Percentiles rank a stretch among this genome's conserved stretches.
Evolutionary conservation across 2,113 vertebrate genomes (phyloP).

Genomic region (Apistogramma diplotaenia): DNA sequence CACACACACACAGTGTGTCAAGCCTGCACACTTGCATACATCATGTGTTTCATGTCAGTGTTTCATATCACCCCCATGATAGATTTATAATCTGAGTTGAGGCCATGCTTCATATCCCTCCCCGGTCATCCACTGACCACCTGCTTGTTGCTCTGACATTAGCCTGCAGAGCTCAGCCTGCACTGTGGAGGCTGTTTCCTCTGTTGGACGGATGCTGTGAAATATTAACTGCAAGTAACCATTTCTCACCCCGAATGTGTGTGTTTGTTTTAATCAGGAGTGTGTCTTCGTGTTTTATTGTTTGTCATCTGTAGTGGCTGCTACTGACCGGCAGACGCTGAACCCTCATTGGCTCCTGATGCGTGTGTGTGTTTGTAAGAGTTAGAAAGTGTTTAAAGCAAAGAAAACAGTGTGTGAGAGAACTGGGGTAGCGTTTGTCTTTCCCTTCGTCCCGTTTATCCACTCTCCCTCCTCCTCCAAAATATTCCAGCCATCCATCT

Average conservation of each 20-base stretch:
- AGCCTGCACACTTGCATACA: slow-evolving; percentile 50
- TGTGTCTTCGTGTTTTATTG: background rate
- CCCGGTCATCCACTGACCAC: slow-evolving; percentile 37
- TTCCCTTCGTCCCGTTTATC: too few species aligned
- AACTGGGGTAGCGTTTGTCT: too few species aligned
- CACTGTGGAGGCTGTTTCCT: background rate
- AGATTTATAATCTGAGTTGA: slow-evolving; percentile 53
- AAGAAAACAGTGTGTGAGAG: too few species aligned
- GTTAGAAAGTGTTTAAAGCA: background rate
- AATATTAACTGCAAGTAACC: background rate
- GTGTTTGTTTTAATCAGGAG: background rate
- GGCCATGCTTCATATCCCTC: slow-evolving; percentile 54
- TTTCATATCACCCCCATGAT: slow-evolving; percentile 46
- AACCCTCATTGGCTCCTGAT: background rate
- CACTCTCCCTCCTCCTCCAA: too few species aligned
- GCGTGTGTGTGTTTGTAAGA: background rate
- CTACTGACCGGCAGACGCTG: background rate
- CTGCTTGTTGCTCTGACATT: slow-evolving; percentile 11
- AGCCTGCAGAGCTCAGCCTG: background rate
- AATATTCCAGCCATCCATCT: too few species aligned
- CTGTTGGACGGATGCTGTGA: background rate
- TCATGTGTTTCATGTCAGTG: slow-evolving; percentile 58
- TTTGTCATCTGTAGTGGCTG: background rate
- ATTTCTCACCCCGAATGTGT: too few species aligned
- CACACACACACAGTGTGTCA: slow-evolving; percentile 2